phyloP scores from a whole-genome alignment of 2,797 vertebrate species.

The Capromys pilorides region DNA sequence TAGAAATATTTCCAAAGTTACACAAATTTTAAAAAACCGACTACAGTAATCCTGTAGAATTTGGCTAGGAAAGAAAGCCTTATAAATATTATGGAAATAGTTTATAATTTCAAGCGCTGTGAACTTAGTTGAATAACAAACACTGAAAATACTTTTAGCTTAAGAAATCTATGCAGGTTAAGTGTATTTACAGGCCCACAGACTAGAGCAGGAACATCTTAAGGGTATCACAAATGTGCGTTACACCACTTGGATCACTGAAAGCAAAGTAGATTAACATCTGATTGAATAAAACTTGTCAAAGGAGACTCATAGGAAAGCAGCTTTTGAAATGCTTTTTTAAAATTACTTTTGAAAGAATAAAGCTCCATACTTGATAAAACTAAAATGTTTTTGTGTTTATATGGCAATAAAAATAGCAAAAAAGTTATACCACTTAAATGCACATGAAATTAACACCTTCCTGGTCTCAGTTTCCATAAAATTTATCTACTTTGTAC shows the following conservation, averaged over 20 bases:
- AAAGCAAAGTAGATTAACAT: constrained; percentile 21
- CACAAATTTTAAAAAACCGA: not conserved
- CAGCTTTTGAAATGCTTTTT: constrained; percentile 61
- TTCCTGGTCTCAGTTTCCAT: constrained; percentile 68
- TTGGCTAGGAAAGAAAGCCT: constrained; percentile 58
- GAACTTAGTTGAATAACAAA: constrained; percentile 61
- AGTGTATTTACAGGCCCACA: constrained; percentile 48
- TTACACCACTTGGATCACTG: not conserved
- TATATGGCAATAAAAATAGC: constrained; percentile 58
- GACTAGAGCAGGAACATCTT: constrained; percentile 50
- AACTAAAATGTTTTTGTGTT: constrained; percentile 71
- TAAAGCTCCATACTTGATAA: constrained; percentile 71
- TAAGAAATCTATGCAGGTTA: constrained; percentile 58
- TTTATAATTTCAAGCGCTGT: constrained; percentile 62
- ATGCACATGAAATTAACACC: not conserved
- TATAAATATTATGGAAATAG: constrained; percentile 67
- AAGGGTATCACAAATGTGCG: constrained; percentile 24
- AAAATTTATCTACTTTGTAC: constrained; percentile 63
- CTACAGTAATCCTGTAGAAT: constrained; percentile 58
- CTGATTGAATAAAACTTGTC: constrained; percentile 51
- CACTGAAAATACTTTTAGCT: constrained; percentile 59
- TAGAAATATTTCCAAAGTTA: constrained; percentile 65
- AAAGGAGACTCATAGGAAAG: constrained; percentile 67
- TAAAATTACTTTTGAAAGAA: constrained; percentile 77
- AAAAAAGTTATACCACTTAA: constrained; percentile 56